phyloP scores from a whole-genome alignment of 2,113 vertebrate species.

The Microtus richardsoni region DNA sequence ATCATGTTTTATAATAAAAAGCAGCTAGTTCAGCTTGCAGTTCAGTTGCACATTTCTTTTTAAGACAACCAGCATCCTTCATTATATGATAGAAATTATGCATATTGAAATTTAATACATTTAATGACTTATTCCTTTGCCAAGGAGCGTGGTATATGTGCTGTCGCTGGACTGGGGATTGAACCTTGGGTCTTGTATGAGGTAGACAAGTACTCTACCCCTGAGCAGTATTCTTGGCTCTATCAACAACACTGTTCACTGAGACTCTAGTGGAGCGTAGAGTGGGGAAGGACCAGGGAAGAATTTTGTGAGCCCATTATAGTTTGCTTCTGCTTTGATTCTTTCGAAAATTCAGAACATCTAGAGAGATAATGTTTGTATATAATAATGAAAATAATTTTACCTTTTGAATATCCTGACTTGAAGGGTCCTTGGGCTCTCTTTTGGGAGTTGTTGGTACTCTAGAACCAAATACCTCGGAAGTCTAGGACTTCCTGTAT shows the following conservation, averaged over 20 bases:
- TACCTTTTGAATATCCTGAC: neutral
- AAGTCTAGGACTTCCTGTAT: neutral
- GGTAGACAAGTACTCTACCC: neutral
- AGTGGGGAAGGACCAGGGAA: neutral
- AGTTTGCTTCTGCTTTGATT: conserved; percentile 36
- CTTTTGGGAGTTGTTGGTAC: conserved; percentile 21
- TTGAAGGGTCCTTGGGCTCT: neutral
- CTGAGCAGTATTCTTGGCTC: neutral
- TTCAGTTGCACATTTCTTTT: neutral
- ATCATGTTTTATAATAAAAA: conserved; percentile 34
- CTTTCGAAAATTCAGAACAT: neutral
- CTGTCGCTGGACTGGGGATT: neutral
- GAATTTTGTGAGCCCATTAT: neutral
- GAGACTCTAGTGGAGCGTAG: neutral
- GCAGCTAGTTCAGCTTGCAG: conserved; percentile 9
- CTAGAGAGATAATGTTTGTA: neutral
- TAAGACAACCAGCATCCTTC: conserved; percentile 10
- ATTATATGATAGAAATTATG: neutral
- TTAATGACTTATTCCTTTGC: conserved; percentile 35
- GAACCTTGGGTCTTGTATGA: neutral
- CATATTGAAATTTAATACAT: conserved; percentile 47
- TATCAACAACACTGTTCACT: conserved; percentile 2
- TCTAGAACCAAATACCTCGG: neutral
- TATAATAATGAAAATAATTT: conserved; percentile 33
- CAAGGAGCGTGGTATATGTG: neutral